Conservation (phyloP, 2,113 vertebrate species). For the Orycteropus afer region DNA sequence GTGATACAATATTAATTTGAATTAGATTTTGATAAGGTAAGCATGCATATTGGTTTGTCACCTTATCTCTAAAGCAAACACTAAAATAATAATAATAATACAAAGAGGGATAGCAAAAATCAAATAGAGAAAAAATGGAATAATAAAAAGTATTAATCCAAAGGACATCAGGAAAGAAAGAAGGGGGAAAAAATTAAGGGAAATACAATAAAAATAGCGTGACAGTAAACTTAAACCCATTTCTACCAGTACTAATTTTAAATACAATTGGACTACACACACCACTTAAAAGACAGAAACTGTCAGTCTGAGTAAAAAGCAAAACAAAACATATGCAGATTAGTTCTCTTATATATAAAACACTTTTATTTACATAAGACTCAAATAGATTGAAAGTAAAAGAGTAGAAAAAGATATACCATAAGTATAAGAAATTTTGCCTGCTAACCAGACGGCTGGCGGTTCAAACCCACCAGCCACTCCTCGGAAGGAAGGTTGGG, state of each 20-base stretch:
- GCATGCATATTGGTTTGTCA: not conserved
- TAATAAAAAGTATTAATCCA: not conserved
- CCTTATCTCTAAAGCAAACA: not conserved
- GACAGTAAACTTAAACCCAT: not conserved
- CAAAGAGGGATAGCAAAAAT: not conserved
- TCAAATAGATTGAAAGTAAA: too few relatives aligned
- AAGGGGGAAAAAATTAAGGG: too few relatives aligned
- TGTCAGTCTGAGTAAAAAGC: not conserved
- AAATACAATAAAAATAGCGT: not conserved
- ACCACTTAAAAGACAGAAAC: not conserved
- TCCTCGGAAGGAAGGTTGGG: too few relatives aligned
- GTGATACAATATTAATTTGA: not conserved
- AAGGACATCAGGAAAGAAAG: not conserved
- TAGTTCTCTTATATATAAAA: too few relatives aligned
- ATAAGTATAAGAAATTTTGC: too few relatives aligned
- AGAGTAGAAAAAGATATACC: too few relatives aligned
- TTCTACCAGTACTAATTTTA: not conserved
- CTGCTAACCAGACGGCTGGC: too few relatives aligned
- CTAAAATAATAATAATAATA: not conserved
- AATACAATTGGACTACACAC: not conserved
- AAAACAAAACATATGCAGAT: not conserved
- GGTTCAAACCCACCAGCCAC: too few relatives aligned
- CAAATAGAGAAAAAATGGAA: not conserved
- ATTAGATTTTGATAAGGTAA: not conserved
- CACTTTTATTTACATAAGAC: too few relatives aligned